Base-by-base conservation (phyloP, 2,888 invertebrate genomes). In the Cynaeus angustus region DNA sequence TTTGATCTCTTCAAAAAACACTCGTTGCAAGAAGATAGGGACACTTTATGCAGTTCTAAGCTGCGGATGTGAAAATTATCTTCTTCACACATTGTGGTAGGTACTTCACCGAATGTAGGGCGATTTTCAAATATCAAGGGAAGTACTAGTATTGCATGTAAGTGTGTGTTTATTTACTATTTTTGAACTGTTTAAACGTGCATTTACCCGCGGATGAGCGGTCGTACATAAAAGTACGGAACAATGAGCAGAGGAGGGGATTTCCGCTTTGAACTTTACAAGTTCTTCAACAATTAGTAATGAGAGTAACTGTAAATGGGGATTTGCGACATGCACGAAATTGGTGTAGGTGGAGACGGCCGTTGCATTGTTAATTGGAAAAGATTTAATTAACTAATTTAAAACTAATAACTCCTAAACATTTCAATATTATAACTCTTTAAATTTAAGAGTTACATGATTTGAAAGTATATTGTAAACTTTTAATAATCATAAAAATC, bases 1-100 rank as follows among this genome's bases (percentile, higher is more conserved):
- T 67, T 67, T 3, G 67, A 67, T n/a, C 67, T 59, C 37, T 67
- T 67, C 46, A 67, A 13, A 21, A 50, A 13, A 13, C 67, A 67
- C 1, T 16, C n/a, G 26, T 28, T 26, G 30, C 58, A 66, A 8
- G 48, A 21, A 9, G 41, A 28, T 9, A 26, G 12, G 1, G 26
- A 37, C 13, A 64, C 7, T 12, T 62, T 14, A 9, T 28, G 21
- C 7, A 46, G n/a, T 37, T 66, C 55, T 6, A 66, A 37, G n/a
- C 33, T 55, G 33, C 56, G 46, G 7, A 66, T 30, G 10, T 55
- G 16, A 13, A 66, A 66, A 37, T 56, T 55, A 56, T 66, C 66
- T 55, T 56, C 66, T 56, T 56, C 66, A 37, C 46, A 55, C 66
- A 66, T 66, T 30, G 28, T 21, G 41, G 37, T 55, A 2, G 6